A percentile compares a stretch with the other conserved stretches of the same genome.
Evolutionary conservation across 1,140 invertebrate genomes (phyloP).

Genomic region (Nautilus pompilius): DNA sequence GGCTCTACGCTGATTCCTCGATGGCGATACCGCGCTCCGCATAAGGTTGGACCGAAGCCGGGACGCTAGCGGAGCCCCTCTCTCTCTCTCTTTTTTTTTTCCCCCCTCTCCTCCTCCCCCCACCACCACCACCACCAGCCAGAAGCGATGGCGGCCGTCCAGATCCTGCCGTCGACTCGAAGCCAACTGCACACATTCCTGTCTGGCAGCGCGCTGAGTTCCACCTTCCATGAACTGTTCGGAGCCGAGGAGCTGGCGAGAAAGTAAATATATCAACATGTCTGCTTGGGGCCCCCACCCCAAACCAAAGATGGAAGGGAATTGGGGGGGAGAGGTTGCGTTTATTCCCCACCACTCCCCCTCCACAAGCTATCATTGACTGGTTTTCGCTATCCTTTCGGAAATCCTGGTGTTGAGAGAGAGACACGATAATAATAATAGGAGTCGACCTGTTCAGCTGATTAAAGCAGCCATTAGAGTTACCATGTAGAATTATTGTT

Average conservation of each 20-base stretch:
- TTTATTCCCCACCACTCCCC: not conserved
- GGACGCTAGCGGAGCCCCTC: no score
- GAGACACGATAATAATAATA: not conserved
- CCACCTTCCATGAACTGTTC: slow-evolving; percentile 42
- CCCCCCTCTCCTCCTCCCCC: no score
- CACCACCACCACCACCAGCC: no score
- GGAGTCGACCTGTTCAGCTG: no score
- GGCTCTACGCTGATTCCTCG: no score
- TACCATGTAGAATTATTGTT: no score
- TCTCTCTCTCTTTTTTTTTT: no score
- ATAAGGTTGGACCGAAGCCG: no score
- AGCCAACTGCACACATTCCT: slow-evolving; percentile 38
- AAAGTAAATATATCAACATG: slow-evolving; percentile 10
- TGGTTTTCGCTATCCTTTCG: not conserved
- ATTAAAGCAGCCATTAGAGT: no score
- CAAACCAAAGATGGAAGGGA: not conserved
- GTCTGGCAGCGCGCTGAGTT: slow-evolving; percentile 27
- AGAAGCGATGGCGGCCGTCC: slow-evolving; percentile 26
- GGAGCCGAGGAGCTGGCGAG: slow-evolving; percentile 24
- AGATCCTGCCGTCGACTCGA: slow-evolving; percentile 29
- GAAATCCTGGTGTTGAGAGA: not conserved
- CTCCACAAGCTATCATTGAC: not conserved
- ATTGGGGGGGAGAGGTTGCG: not conserved
- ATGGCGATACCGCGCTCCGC: no score
- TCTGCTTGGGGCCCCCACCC: not conserved